Evolutionary conservation across 2,113 vertebrate species (phyloP).

Genomic region (Ptychochromis oligacanthus): DNA sequence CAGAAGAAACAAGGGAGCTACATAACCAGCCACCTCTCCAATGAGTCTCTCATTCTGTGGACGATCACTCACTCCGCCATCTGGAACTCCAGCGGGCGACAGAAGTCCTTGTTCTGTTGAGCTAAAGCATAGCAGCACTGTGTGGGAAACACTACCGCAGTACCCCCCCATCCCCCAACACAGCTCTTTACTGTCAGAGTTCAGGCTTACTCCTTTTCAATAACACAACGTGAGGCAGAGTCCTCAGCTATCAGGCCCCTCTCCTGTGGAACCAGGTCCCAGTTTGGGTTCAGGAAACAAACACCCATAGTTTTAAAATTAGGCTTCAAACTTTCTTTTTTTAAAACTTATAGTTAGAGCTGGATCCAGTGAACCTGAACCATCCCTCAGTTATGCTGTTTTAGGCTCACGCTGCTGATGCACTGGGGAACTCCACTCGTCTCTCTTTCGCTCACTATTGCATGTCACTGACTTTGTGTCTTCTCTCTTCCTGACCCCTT

Average conservation of each 20-base stretch:
- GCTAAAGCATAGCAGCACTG: not conserved
- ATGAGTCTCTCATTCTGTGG: not conserved
- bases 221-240: not conserved
- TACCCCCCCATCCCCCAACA: not conserved
- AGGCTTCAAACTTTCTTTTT: not conserved
- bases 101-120: accelerated
- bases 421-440: not conserved
- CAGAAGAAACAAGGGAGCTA: no score
- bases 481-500: not conserved
- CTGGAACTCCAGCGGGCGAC: accelerated
- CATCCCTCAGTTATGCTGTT: not conserved
- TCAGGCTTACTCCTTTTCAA: not conserved
- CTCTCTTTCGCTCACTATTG: not conserved
- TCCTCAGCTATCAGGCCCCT: not conserved
- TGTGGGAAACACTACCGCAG: not conserved
- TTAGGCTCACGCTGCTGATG: not conserved
- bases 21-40: not conserved
- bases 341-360: not conserved
- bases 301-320: no score
- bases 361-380: not conserved
- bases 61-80: not conserved
- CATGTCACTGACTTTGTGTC: not conserved
- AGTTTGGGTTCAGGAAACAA: not conserved
- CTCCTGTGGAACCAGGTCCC: not conserved
- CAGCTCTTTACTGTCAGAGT: not conserved